Evolutionary conservation across 2,888 invertebrate species (phyloP), one percentile per base, ranked within the genome.

Genomic region (Cyclophora punctaria): DNA sequence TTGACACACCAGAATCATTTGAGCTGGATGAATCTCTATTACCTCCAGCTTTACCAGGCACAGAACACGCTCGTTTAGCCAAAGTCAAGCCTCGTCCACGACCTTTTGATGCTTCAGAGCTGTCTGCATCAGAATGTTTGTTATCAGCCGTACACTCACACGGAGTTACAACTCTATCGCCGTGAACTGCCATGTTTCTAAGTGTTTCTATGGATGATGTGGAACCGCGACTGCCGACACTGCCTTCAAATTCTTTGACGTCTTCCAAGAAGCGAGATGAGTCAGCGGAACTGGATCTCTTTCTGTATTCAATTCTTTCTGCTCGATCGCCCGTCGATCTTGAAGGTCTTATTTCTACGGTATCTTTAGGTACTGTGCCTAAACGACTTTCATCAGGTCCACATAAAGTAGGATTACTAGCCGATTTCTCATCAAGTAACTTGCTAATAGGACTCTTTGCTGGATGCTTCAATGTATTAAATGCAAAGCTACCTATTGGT

Each of bases 11-110:
- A 0, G 95, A 95, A 78, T 95, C 95, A 70, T 94, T 95, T 34
- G 94, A 94, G 69, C 94, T 94, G 3, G 94, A 94, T 0, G 95
- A 95, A 69, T 95, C 95, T 20, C 95, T 85, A 69, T 94, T 94
- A 35, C 90, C 91, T 1, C 89, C 91, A 2, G 92, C 88, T 67
- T 93, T 93, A 57, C 93, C 93, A 2, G 93, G 93, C 7, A 93
- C 93, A 47, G 79, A 72, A 3, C 75, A 71, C 0, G 75, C 71
- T 0, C 69, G 63, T 20, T 63, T 66, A 2, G 65, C 52, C 5
- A 59, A 68, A 4, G 67, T 63, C 3, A 62, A 53, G 7, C 69
- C 69, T 34, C 58, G 47, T 0, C 57, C 59, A 5, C 66, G 58
- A 0, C 66, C 71, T 45, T 71, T 73, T 0, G 81, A 78, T 2